Base-by-base conservation (phyloP, 2,113 vertebrate species). In the Austrofundulus limnaeus region DNA sequence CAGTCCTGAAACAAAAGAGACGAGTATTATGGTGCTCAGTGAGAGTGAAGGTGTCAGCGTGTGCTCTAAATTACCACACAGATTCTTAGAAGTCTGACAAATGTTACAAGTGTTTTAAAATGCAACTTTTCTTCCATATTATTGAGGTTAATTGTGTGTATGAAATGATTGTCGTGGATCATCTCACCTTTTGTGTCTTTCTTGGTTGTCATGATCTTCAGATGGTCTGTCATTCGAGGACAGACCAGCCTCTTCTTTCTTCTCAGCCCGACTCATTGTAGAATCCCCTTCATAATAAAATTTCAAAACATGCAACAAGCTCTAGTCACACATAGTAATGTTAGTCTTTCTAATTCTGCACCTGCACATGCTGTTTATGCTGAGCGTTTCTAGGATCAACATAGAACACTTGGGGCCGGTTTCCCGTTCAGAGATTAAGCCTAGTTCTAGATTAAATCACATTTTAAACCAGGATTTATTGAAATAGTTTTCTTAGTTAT, bases 251-350 rank as follows among this genome's bases (percentile, higher is more conserved):
- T 28, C 46, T 0, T 56, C 31, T 43, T 49, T 28, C 5, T 50
- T 64, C 17, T 49, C 15, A 45, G 41, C 5, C 6, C 34, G 2
- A 62, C 41, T 63, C 75, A 78, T 72, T 5, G 42, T 45, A 11
- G 17, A 51, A 31, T 16, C 16, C 8, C 48, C 48, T 49, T 3
- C 2, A 5, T 0, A 28, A 31, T 16, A 60, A 70, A 17, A 65
- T 13, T n/a, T n/a, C 25, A 28, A 28, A 28, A 28, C 25, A 49
- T 1, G 3, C 16, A 54, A 34, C 19, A 47, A 2, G 0, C 8
- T 39, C 12, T 28, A 37, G 11, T 41, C 5, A 34, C 10, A 10
- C 31, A 34, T 9, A 34, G 8, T 34, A 34, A 28, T 28, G 25
- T 28, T 28, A 28, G 3, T 28, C 25, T 28, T 28, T 7, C 25